phyloP scores from a whole-genome alignment of 2,888 invertebrate species.

The Drosophila nr. fundita region DNA sequence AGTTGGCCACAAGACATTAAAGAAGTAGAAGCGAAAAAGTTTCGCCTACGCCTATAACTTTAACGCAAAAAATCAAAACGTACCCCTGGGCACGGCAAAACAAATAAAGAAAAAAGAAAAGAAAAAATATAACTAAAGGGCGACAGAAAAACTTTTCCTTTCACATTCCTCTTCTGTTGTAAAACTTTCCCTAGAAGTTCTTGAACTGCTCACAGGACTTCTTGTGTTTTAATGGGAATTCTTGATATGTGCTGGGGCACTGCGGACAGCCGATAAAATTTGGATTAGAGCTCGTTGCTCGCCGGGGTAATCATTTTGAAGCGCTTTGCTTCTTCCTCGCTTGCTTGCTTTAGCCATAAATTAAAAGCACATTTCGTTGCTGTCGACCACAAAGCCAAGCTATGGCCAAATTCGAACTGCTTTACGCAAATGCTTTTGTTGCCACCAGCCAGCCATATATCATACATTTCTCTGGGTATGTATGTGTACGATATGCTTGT shows the following conservation, averaged over 20 bases:
- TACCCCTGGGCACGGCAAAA: conserved; percentile 52
- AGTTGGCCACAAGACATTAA: conserved; percentile 48
- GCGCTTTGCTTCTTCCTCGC: background rate
- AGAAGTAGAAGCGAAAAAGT: conserved; percentile 50
- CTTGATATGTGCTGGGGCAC: conserved; percentile 16
- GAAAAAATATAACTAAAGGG: conserved; percentile 10
- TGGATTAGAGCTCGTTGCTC: conserved; percentile 1
- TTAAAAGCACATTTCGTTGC: conserved; percentile 43
- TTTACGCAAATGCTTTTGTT: conserved; percentile 42
- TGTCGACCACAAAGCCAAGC: conserved; percentile 14
- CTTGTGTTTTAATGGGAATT: conserved; percentile 35
- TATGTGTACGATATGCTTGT: conserved; percentile 1
- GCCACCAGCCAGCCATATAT: conserved; percentile 39
- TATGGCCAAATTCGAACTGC: conserved; percentile 9
- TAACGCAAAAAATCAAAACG: conserved; percentile 59
- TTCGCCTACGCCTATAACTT: conserved; percentile 44
- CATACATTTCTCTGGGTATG: conserved; percentile 26
- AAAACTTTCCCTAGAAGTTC: conserved; percentile 38
- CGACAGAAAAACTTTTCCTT: conserved; percentile 56
- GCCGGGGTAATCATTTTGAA: conserved; percentile 15
- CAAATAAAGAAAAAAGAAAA: background rate
- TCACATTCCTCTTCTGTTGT: conserved; percentile 11
- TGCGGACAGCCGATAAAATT: conserved; percentile 35
- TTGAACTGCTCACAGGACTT: conserved; percentile 21
- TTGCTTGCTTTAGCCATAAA: conserved; percentile 31